Evolutionary conservation across 1,140 invertebrate genomes (phyloP).

Genomic region (Stratiolaelaps scimitus): DNA sequence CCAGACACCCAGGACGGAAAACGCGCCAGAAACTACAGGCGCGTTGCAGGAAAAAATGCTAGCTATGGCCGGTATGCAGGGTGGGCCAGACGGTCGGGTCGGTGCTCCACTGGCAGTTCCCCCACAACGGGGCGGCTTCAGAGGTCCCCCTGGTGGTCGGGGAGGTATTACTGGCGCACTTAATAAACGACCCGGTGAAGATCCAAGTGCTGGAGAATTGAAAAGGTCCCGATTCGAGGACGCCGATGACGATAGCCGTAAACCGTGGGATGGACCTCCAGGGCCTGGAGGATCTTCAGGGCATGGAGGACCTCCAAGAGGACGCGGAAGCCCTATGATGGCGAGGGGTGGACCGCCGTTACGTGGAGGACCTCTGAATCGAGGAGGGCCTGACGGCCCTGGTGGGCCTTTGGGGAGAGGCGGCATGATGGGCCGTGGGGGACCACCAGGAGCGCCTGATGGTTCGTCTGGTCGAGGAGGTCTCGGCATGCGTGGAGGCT

Average conservation of each 20-base stretch:
- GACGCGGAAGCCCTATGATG: too few relatives aligned
- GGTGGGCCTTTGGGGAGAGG: too few relatives aligned
- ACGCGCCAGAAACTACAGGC: not conserved
- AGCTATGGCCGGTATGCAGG: constrained; percentile 15
- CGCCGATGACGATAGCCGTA: not conserved
- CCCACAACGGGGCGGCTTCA: not conserved
- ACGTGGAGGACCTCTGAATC: too few relatives aligned
- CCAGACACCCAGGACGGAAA: not conserved
- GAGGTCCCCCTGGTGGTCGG: not conserved
- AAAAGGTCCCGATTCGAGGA: constrained; percentile 23
- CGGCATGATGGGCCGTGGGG: not conserved
- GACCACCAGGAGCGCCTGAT: not conserved
- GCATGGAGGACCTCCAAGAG: too few relatives aligned
- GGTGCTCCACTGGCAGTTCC: not conserved
- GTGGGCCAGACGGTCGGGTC: not conserved
- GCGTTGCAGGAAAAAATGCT: constrained; percentile 17
- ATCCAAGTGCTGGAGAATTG: not conserved
- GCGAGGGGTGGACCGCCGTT: too few relatives aligned
- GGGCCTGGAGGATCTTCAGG: not conserved
- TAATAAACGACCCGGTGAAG: constrained; percentile 5
- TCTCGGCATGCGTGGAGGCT: constrained; percentile 10
- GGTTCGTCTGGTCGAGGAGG: not conserved
- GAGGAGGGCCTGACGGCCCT: too few relatives aligned
- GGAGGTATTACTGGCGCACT: not conserved
- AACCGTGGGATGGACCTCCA: constrained; percentile 14